phyloP scores from a whole-genome alignment of 2,888 invertebrate genomes.

The Agrochola litura region DNA sequence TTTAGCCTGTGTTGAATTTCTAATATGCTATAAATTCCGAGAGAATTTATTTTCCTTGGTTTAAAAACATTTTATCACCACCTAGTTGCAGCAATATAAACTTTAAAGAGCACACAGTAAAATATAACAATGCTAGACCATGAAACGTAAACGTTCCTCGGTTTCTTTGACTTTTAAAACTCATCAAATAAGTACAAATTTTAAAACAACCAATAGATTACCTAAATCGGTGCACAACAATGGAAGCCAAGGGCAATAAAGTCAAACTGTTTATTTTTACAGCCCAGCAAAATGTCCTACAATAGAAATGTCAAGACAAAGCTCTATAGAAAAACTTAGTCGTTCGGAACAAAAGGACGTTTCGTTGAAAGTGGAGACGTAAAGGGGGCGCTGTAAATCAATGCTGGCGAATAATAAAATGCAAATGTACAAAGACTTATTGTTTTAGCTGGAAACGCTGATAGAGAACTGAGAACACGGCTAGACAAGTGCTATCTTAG shows the following conservation, averaged over 20 bases:
- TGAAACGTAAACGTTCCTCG: conserved; percentile 20
- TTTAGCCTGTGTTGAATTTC: neutral
- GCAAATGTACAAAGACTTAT: conserved; percentile 66
- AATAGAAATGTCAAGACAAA: conserved; percentile 85
- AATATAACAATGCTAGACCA: conserved; percentile 28
- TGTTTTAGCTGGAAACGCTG: conserved; percentile 64
- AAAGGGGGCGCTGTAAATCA: conserved; percentile 81
- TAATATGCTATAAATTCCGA: neutral
- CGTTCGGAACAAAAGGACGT: conserved; percentile 84
- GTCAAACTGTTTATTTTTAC: conserved; percentile 85
- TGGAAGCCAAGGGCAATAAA: conserved; percentile 77
- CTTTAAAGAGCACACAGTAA: conserved; percentile 10
- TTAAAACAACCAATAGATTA: conserved; percentile 69
- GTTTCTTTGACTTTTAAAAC: conserved; percentile 40
- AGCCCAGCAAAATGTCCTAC: conserved; percentile 77
- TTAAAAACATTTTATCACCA: conserved; percentile 18
- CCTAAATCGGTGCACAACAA: conserved; percentile 75
- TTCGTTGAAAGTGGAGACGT: conserved; percentile 79
- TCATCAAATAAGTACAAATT: conserved; percentile 49
- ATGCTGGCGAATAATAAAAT: conserved; percentile 81
- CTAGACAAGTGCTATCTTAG: conserved; percentile 39
- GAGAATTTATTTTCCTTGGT: conserved; percentile 6
- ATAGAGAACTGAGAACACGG: conserved; percentile 44
- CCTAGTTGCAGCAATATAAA: conserved; percentile 25
- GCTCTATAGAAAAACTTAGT: conserved; percentile 84